Evolutionary conservation across 2,888 invertebrate genomes (phyloP), one percentile per base, ranked within the genome.

Genomic region (Dynastes maya): DNA sequence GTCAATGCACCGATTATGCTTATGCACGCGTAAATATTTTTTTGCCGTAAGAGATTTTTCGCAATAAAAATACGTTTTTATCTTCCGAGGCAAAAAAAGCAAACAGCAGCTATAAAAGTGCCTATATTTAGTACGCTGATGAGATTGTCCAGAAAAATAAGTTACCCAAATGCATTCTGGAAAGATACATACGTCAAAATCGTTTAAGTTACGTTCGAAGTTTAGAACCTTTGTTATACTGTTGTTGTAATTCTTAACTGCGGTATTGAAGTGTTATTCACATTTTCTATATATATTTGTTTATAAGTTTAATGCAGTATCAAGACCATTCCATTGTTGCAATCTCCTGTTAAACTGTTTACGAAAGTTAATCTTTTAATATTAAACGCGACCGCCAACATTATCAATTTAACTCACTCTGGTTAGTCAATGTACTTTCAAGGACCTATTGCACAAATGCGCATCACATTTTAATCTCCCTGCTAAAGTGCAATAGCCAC

Each of bases 1-100:
- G 72, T 72, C 72, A 72, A 72, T 72, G 72, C 58, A 72, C 72
- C 40, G 72, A 58, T 72, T 58, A 58, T 40, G 40, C 58, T 68
- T 51, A 58, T 61, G 72, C 58, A 40, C 37, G 13, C 29, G 37
- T 72, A 72, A 72, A 72, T 72, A 72, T 72, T 72, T 58, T 72
- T 72, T 29, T 72, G 45, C 40, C 27, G 58, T 29, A 49, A 70
- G 72, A 51, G 22, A 58, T 61, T 61, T 72, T 72, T 72, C 58
- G 58, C 58, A 58, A 72, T 72, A 72, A 72, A 72, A 40, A 40
- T 58, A 37, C 37, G 37, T 72, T 72, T 72, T 72, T 72, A 72
- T 72, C 72, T 72, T 32, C 45, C 2, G 45, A 8, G 45, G 11
- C 45, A 45, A 45, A 45, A 45, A 45, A 45, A 45, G 8, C 11